Conservation (phyloP, 1,140 invertebrate species). For the Lerema accius region DNA sequence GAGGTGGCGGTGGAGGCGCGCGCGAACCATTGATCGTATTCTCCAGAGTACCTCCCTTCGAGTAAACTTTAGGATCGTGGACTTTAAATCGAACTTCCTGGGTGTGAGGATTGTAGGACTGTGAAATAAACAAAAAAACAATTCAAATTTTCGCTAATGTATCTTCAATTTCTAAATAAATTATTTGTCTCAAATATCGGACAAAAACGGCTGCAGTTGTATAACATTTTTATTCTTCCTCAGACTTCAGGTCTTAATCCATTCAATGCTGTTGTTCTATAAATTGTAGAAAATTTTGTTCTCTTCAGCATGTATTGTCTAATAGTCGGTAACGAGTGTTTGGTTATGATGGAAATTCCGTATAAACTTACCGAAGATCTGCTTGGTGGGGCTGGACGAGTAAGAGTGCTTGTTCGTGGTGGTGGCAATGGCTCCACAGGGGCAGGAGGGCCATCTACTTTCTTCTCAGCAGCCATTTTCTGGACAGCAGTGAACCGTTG, state of each 20-base stretch:
- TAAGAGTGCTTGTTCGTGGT: constrained; percentile 79
- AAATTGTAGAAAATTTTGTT: too few species aligned
- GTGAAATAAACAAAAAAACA: too few species aligned
- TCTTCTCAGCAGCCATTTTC: constrained; percentile 95
- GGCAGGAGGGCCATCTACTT: constrained; percentile 87
- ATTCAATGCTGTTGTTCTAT: too few species aligned
- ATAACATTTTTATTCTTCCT: too few species aligned
- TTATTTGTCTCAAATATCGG: too few species aligned
- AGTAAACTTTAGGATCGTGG: constrained; percentile 94
- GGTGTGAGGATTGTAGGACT: constrained; percentile 58
- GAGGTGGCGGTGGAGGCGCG: constrained; percentile 55
- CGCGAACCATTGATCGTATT: constrained; percentile 92
- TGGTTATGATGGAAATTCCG: too few species aligned
- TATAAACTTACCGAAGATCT: constrained; percentile 58
- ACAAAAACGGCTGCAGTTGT: too few species aligned
- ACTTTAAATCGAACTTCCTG: constrained; percentile 97
- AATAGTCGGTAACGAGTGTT: too few species aligned
- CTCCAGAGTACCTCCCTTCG: constrained; percentile 93
- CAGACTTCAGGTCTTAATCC: too few species aligned
- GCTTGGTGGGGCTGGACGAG: constrained; percentile 66
- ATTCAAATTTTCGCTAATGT: too few species aligned
- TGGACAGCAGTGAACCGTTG: constrained; percentile 93
- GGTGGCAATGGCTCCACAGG: constrained; percentile 90
- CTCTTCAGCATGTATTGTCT: too few species aligned
- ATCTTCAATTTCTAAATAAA: too few species aligned